Base-by-base conservation (phyloP, 2,113 vertebrate species). In the Siniperca knerii region DNA sequence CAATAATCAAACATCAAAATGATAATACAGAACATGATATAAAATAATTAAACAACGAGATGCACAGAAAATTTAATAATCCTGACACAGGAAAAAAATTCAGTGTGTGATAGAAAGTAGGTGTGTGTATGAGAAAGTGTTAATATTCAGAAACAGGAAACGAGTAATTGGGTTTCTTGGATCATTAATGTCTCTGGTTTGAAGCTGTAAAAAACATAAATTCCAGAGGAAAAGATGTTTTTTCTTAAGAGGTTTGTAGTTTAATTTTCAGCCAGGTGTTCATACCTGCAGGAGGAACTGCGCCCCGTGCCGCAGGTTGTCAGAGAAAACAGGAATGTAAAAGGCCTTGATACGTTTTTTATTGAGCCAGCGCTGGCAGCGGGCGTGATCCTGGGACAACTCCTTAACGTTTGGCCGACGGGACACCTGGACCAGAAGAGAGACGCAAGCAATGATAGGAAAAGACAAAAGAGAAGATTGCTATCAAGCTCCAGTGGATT, bases 321-420 rank as follows among this genome's bases (percentile, higher is more conserved):
- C 98, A 33, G 97, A 96, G 83, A 97, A 97, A 0, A 99, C 98
- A 0, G 97, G 96, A 1, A 96, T 94, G 89, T 99, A 99, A 89
- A 99, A 99, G 9, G 97, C 97, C 82, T 98, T 98, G 93, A 97
- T 97, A 75, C 96, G 96, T 74, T 97, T 98, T 89, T 98, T 98
- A 71, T 97, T 97, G 48, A 99, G 96, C 97, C 97, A 99, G 25
- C 98, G 96, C 71, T 99, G 98, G 75, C 97, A 99, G 75, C 92
- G 97, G 11, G 94, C 91, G 61, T 97, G 92, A 72, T 99, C 98
- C 87, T 96, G 94, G 10, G 96, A 93, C 54, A 99, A 86, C 35
- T 99, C 98, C 87, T 98, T 99, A 85, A 97, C 92, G 62, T 97
- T 98, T 15, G 98, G 97, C 65, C 98, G 96, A 12, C 97, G 96